These are phyloP conservation scores for Acrossocheilus fasciatus DNA, from an alignment of 2,797 vertebrate species.

Conservation along the genomic window DNA sequence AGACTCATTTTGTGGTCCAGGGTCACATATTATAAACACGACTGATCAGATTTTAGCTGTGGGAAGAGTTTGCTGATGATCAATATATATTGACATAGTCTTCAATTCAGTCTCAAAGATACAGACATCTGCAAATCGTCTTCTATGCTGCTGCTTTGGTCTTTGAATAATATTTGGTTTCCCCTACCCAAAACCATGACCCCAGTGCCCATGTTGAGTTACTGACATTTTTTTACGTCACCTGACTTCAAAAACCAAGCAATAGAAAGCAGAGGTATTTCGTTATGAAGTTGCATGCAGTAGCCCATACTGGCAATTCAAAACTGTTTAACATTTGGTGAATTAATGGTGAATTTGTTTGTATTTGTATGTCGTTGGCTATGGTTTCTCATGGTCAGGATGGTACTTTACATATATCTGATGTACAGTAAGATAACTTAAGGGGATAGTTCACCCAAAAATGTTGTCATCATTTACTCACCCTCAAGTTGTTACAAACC, in stretches of 20 bases:
- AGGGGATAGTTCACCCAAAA: no score
- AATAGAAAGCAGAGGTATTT: neutral
- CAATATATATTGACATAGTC: neutral
- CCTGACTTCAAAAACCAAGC: neutral
- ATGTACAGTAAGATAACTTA: neutral
- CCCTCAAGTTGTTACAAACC: neutral
- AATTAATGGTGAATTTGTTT: neutral
- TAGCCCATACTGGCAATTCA: neutral
- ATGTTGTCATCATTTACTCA: neutral
- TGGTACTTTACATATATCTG: neutral
- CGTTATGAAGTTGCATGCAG: neutral
- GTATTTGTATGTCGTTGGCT: neutral
- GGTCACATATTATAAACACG: neutral
- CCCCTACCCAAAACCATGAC: neutral
- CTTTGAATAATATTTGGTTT: neutral
- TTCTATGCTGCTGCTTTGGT: neutral
- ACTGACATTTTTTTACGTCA: neutral
- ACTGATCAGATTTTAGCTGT: neutral
- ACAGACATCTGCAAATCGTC: neutral
- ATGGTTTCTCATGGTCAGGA: neutral
- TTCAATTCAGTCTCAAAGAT: neutral
- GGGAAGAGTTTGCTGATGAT: neutral
- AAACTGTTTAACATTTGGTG: neutral
- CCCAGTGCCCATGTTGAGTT: neutral
- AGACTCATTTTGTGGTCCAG: no score